phyloP scores from a whole-genome alignment of 2,113 vertebrate species.

The Porphyrio hochstetteri region DNA sequence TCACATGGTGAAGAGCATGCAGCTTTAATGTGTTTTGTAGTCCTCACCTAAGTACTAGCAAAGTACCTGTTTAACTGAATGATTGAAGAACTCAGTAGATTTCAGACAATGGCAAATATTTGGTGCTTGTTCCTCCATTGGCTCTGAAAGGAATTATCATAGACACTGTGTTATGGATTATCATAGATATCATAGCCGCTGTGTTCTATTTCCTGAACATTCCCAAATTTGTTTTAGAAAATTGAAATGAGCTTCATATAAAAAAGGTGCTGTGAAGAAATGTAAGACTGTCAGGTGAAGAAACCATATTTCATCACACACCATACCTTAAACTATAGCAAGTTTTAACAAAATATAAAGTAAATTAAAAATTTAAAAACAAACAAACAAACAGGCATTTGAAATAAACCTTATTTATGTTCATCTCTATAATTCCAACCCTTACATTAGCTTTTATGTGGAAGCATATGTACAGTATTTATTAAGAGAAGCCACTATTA shows the following conservation, averaged over 20 bases:
- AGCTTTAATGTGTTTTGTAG: rapidly evolving
- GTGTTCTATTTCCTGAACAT: not conserved
- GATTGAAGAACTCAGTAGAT: not conserved
- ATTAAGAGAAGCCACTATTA: not conserved
- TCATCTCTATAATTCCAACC: not conserved
- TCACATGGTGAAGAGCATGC: not conserved
- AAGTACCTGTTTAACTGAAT: not conserved
- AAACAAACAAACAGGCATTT: not conserved
- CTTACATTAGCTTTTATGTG: not conserved
- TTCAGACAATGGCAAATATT: not conserved
- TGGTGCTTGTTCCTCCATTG: not conserved
- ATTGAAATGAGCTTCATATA: not conserved
- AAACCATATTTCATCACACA: not conserved
- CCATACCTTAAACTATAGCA: not conserved
- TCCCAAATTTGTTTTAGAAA: not conserved
- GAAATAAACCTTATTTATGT: not conserved
- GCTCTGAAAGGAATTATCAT: not conserved
- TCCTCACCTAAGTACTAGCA: not conserved
- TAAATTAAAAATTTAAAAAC: not conserved
- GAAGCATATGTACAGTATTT: not conserved
- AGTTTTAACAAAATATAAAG: not conserved
- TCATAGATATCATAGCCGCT: not conserved
- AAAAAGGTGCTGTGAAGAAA: not conserved
- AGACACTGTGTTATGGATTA: not conserved
- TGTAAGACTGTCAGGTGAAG: not conserved